Evolutionary conservation across 2,113 vertebrate species (phyloP), one percentile per base, ranked within the genome.

Genomic region (Microcebus ravelobensis): DNA sequence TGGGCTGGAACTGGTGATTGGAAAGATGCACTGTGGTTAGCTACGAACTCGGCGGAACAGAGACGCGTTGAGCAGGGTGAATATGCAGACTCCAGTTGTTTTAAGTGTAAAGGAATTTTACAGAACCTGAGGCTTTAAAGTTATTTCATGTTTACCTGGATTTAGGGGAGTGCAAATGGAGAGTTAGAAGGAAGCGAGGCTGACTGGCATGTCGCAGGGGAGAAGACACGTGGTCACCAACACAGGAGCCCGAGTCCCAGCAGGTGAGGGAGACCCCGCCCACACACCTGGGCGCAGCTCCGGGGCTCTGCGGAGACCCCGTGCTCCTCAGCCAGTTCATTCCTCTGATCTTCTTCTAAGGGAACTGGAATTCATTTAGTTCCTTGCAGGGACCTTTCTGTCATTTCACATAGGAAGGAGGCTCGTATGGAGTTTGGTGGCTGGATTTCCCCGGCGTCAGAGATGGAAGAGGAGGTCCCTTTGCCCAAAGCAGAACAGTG

Each of bases 281-380:
- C 8, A 23, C 5, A 7, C 4, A 9, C 20, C 14, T 3, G 8
- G 13, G 15, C 0, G 1, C 12, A 2, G 2, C 34, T 7, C 8
- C 11, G 34, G 6, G 8, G 15, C 17, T 25, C 71, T 77, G 48
- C 15, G 9, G 7, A 9, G 2, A 9, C 45, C 57, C 27, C 5
- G 10, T 0, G 21, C 6, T 29, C n/a, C 50, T 45, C 13, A 25
- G 57, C 29, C 21, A 29, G 3, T 17, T 50, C 45, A 39, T 3
- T 36, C 25, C 4, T 14, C 10, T 0, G 5, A 52, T 0, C 9
- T 0, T 23, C 45, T 59, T 12, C 13, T 1, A 23, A 23, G 18
- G 17, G n/a, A 39, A 31, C 42, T 31, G 71, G 15, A 17, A 20
- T 45, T 20, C 0, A 5, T 5, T 42, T 5, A 9, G 11, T 20